Conservation (phyloP, 2,113 vertebrate genomes). For the Dicentrarchus labrax region DNA sequence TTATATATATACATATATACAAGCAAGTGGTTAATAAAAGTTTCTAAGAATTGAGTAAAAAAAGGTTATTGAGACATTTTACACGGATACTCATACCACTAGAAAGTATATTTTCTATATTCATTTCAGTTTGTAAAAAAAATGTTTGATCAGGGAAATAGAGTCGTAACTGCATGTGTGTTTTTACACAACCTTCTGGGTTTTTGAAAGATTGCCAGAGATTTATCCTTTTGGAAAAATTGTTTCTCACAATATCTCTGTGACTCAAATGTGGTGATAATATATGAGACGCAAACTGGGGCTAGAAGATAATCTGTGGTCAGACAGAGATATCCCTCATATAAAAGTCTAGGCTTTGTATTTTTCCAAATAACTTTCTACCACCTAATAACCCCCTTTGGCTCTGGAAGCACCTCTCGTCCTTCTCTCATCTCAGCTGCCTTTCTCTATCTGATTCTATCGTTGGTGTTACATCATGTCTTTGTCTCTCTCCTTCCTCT, state of each 20-base stretch:
- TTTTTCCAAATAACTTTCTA: background rate
- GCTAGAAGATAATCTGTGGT: background rate
- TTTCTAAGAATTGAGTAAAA: too few relatives aligned
- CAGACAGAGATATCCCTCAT: background rate
- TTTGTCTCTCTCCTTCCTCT: constrained; percentile 26
- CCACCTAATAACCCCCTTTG: background rate
- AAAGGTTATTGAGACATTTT: too few relatives aligned
- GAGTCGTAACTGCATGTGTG: too few relatives aligned
- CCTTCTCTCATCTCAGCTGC: background rate
- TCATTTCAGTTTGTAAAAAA: too few relatives aligned
- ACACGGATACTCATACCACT: too few relatives aligned
- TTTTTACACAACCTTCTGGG: background rate
- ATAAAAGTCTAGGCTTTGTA: background rate
- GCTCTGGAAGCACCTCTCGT: background rate
- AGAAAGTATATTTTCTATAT: too few relatives aligned
- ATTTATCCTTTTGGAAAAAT: background rate
- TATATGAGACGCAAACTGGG: background rate
- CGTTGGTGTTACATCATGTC: constrained; percentile 18
- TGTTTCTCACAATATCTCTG: background rate
- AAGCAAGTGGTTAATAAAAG: too few relatives aligned
- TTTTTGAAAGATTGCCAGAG: background rate
- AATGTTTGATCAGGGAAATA: too few relatives aligned
- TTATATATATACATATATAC: too few relatives aligned
- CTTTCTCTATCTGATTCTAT: background rate
- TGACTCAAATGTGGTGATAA: background rate